These are phyloP conservation scores for Hydrotaea diabolus DNA, from an alignment of 2,888 invertebrate genomes.

Conservation along the genomic window DNA sequence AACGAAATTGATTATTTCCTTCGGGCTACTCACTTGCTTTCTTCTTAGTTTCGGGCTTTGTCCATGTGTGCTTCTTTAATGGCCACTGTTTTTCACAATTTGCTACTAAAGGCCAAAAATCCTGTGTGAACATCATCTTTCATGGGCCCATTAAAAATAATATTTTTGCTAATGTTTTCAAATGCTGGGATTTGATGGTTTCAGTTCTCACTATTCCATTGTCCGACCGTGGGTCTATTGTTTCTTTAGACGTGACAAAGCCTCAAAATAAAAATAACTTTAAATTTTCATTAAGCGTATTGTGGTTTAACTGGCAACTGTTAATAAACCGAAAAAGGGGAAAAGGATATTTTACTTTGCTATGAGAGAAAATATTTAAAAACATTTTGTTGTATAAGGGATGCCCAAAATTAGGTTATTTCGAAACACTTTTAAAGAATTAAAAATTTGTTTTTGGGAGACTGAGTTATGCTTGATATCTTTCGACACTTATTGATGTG, in stretches of 20 bases:
- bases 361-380: too few species aligned
- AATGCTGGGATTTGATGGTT: conserved; percentile 18
- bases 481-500: too few species aligned
- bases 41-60: not conserved
- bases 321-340: not conserved
- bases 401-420: too few species aligned
- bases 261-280: conserved; percentile 41
- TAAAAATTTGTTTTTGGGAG: too few species aligned
- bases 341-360: too few species aligned
- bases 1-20: conserved; percentile 56
- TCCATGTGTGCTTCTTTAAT: conserved; percentile 3
- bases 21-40: conserved; percentile 20
- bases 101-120: not conserved
- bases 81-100: conserved; percentile 10
- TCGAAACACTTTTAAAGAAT: too few species aligned
- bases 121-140: conserved; percentile 12
- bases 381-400: too few species aligned
- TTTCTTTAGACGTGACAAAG: conserved; percentile 1
- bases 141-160: conserved; percentile 52
- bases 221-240: too few species aligned
- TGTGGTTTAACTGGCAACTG: conserved; percentile 14
- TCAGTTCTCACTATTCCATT: not conserved
- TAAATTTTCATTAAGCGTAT: conserved; percentile 50
- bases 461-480: too few species aligned
- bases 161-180: conserved; percentile 47